Evolutionary conservation across 2,797 vertebrate genomes (phyloP), one percentile per base, ranked within the genome.

Genomic region (Poeciliopsis presidionis): DNA sequence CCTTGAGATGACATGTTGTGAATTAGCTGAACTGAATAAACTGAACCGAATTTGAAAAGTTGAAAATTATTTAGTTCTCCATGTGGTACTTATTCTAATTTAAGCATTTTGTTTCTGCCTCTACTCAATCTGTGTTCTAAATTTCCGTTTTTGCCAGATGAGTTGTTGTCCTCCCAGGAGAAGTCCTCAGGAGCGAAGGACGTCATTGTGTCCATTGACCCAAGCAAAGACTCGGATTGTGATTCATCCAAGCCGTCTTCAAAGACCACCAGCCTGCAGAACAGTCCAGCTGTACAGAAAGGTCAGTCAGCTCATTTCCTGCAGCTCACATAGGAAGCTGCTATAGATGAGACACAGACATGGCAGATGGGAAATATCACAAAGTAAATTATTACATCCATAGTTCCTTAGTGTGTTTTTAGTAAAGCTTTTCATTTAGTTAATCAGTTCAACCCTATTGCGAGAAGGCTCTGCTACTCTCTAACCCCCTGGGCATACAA

Each of bases 141-240:
- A 65, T 72, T 73, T 51, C n/a, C 8, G 46, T 67, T 74, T 59
- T 72, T 76, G 67, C 71, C 86, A 99, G 97, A 98, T 90, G 97
- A 99, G 69, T 81, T 97, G 88, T 77, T 97, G 3, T 97, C 96
- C n/a, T 97, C 97, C 45, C 97, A 98, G 93, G 97, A 98, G 85
- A 98, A 97, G 91, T 95, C 97, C 36, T 96, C 97, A 0, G 97
- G 95, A 78, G 87, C 96, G 86, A 99, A 99, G 92, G 98, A 99
- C 63, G 95, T 99, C n/a, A 96, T 99, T n/a, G 96, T 99, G 61
- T 99, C 97, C 88, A 96, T 99, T 81, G 98, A 99, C 79, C 96
- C 97, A 72, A 97, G 96, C 94, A 98, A 97, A 93, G 97, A 98
- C 87, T 93, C 96, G 0, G 98, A 98, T 49, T 95, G 93, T 1